Conservation (phyloP, 1,140 invertebrate species). For the Zophobas atratus region DNA sequence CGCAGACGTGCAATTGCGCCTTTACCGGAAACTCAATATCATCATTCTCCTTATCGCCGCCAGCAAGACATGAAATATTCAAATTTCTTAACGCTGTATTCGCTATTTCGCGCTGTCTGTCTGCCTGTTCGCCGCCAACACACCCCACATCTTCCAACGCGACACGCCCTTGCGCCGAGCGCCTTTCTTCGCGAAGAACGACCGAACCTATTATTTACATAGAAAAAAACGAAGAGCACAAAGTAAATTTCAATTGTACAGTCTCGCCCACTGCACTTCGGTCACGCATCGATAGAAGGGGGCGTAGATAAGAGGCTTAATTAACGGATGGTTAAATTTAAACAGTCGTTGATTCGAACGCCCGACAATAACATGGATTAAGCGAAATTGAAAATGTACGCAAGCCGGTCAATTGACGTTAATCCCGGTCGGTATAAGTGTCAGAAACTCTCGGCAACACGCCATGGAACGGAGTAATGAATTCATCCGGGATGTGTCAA, state of each 20-base stretch:
- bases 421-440: constrained; percentile 11
- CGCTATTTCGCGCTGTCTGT: too few species aligned
- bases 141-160: too few species aligned
- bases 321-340: constrained; percentile 3
- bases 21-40: too few species aligned
- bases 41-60: too few species aligned
- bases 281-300: constrained; percentile 1
- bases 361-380: constrained; percentile 2
- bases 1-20: too few species aligned
- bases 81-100: too few species aligned
- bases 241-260: background rate
- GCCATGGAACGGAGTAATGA: constrained; percentile 43
- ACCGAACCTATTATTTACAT: too few species aligned
- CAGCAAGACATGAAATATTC: too few species aligned
- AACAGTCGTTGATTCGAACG: constrained; percentile 3
- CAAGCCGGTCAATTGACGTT: constrained; percentile 14
- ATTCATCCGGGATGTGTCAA: constrained; percentile 57
- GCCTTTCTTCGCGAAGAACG: too few species aligned
- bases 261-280: background rate
- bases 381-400: constrained; percentile 14
- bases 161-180: too few species aligned
- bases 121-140: too few species aligned
- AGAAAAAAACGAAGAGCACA: too few species aligned
- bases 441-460: constrained; percentile 27
- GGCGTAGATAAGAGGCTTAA: constrained; percentile 2